These are phyloP conservation scores for Andrena chrysosceles DNA, from an alignment of 2,888 invertebrate species.

Conservation along the genomic window DNA sequence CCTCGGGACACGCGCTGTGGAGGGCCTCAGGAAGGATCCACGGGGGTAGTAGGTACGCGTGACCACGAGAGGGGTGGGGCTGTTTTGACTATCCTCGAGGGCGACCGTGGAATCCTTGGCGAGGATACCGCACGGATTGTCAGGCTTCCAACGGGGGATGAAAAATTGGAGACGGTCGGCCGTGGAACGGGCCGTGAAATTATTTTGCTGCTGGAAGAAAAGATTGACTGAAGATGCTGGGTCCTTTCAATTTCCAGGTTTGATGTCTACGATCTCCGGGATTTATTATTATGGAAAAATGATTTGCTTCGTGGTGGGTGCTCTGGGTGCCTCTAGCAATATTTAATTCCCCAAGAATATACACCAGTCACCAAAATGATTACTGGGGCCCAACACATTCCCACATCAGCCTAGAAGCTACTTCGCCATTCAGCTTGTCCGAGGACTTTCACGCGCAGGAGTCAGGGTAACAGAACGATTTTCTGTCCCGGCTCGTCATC, in stretches of 20 bases:
- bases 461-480: slow-evolving; percentile 3
- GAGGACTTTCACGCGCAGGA: background rate
- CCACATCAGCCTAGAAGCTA: background rate
- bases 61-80: slow-evolving; percentile 75
- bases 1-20: slow-evolving; percentile 66
- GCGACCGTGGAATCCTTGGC: slow-evolving; percentile 48
- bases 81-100: slow-evolving; percentile 78
- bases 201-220: slow-evolving; percentile 29
- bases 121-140: slow-evolving; percentile 24
- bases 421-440: background rate
- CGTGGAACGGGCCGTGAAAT: slow-evolving; percentile 61
- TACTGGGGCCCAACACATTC: too few relatives aligned
- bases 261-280: too few relatives aligned
- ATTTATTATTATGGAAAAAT: slow-evolving; percentile 29
- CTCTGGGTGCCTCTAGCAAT: background rate
- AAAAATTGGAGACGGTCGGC: slow-evolving; percentile 55
- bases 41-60: slow-evolving; percentile 44
- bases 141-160: slow-evolving; percentile 47
- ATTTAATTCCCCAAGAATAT: too few relatives aligned
- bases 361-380: too few relatives aligned
- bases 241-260: too few relatives aligned
- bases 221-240: background rate
- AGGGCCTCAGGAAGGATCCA: slow-evolving; percentile 17
- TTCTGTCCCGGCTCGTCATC: background rate
- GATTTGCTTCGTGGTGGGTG: background rate